phyloP scores from a whole-genome alignment of 35 echinoderm and acorn worm genomes.

The Ophioderma brevispina region DNA sequence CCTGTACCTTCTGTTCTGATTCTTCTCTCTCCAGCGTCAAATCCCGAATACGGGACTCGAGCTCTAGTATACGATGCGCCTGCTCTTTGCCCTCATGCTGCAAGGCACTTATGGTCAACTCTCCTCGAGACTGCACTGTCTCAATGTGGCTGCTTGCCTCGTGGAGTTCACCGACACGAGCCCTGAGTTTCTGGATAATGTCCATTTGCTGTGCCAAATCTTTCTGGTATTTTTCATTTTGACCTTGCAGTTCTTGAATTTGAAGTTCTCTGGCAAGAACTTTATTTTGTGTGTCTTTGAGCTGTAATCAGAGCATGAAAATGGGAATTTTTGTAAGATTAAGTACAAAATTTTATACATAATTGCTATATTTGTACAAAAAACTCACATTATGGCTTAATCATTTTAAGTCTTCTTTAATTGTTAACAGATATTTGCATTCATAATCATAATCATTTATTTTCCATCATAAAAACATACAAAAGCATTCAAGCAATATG shows the following conservation, averaged over 20 bases:
- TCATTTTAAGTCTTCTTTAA: no score
- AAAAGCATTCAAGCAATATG: no score
- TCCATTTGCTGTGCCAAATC: slow-evolving; percentile 60
- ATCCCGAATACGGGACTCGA: slow-evolving; percentile 79
- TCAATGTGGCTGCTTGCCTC: slow-evolving; percentile 16
- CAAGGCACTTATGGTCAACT: slow-evolving; percentile 78
- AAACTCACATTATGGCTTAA: no score
- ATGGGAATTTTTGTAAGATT: no score
- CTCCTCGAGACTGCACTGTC: slow-evolving; percentile 41
- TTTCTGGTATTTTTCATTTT: slow-evolving; percentile 55
- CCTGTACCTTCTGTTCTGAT: slow-evolving; percentile 53
- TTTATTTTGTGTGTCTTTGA: slow-evolving; percentile 60
- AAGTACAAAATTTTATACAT: no score
- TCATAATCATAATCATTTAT: no score
- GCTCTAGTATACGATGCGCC: slow-evolving; percentile 75
- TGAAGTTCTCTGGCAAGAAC: slow-evolving; percentile 72
- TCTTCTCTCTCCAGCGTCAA: slow-evolving; percentile 77
- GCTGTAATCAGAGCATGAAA: slow-evolving; percentile 54
- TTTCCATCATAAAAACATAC: no score
- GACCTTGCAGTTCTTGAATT: slow-evolving; percentile 60
- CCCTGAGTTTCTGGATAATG: slow-evolving; percentile 64
- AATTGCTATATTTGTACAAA: no score
- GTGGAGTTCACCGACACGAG: slow-evolving; percentile 64
- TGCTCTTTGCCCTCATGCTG: slow-evolving; percentile 83
- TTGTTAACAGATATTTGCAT: no score